These are phyloP conservation scores for Amia ocellicauda DNA, from an alignment of 2,113 vertebrate species.

Conservation along the genomic window DNA sequence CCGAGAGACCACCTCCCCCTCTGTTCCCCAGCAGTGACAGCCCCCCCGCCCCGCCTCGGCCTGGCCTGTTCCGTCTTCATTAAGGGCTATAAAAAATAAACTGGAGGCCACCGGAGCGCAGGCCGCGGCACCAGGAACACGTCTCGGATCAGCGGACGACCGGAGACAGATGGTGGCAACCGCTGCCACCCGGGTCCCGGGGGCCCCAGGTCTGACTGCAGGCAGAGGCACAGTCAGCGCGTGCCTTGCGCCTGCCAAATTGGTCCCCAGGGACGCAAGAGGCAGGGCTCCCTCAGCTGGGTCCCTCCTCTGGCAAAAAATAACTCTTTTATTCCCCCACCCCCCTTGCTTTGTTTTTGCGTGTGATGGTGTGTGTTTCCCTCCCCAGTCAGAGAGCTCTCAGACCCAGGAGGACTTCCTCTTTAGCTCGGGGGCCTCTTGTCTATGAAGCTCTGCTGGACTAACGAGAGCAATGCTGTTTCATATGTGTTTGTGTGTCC, in stretches of 20 bases:
- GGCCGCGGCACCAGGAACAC: constrained; percentile 42
- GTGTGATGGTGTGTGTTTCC: no score
- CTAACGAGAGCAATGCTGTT: no score
- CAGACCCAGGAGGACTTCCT: no score
- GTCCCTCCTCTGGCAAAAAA: background rate
- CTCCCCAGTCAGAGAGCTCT: no score
- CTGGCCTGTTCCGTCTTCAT: constrained; percentile 7
- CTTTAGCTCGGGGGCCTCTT: no score
- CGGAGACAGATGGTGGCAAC: constrained; percentile 54
- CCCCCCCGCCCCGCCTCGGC: background rate
- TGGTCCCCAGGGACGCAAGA: constrained; percentile 59
- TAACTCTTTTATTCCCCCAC: no score
- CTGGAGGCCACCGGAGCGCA: constrained; percentile 41
- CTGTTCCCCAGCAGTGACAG: background rate
- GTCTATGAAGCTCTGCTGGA: no score
- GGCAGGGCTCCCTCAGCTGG: constrained; percentile 53
- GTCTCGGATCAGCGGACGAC: constrained; percentile 40
- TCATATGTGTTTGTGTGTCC: no score
- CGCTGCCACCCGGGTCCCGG: constrained; percentile 45
- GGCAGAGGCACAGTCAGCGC: constrained; percentile 49
- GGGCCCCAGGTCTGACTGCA: constrained; percentile 51
- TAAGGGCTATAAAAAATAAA: constrained; percentile 40
- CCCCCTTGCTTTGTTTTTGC: no score
- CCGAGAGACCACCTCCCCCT: no score
- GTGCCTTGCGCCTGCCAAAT: constrained; percentile 70